Percentiles rank a stretch among this genome's conserved stretches.
These are phyloP conservation scores for Balearica regulorum DNA, from an alignment of 2,797 vertebrate genomes.

Conservation along the genomic window DNA sequence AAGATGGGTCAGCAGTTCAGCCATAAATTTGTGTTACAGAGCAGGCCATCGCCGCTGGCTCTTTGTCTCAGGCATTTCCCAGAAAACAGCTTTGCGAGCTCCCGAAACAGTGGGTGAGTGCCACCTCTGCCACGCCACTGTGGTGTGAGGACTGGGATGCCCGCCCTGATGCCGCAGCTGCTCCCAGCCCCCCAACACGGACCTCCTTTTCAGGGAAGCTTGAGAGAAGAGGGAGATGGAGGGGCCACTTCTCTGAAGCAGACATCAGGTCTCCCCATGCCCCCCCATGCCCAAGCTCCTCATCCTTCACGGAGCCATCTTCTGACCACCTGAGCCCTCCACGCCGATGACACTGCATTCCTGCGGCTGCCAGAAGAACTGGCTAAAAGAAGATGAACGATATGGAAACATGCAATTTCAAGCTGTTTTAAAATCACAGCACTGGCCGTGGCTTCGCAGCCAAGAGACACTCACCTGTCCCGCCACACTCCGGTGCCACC, in stretches of 20 bases:
- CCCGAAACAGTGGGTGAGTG: rapidly evolving
- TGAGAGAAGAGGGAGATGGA: neutral
- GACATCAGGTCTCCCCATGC: rapidly evolving
- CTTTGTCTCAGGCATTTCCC: neutral
- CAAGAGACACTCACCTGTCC: neutral
- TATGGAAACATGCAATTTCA: neutral
- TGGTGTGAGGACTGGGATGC: rapidly evolving
- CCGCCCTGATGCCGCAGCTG: rapidly evolving
- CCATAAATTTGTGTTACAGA: neutral
- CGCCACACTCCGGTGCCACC: neutral
- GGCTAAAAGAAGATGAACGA: neutral
- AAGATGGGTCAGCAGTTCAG: constrained; percentile 26
- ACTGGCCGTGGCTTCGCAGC: neutral
- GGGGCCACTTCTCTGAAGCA: neutral
- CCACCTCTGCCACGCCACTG: neutral
- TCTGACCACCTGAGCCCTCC: neutral
- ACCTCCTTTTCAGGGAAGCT: neutral
- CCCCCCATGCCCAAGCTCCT: rapidly evolving
- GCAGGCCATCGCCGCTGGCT: neutral
- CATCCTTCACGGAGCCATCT: rapidly evolving
- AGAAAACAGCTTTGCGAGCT: neutral
- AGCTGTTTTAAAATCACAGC: neutral
- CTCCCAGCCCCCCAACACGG: rapidly evolving
- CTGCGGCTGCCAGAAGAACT: neutral
- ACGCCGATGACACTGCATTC: neutral